Evolutionary conservation across 2,888 invertebrate genomes (phyloP), one percentile per base, ranked within the genome.

Genomic region (Parthenolecanium corni): DNA sequence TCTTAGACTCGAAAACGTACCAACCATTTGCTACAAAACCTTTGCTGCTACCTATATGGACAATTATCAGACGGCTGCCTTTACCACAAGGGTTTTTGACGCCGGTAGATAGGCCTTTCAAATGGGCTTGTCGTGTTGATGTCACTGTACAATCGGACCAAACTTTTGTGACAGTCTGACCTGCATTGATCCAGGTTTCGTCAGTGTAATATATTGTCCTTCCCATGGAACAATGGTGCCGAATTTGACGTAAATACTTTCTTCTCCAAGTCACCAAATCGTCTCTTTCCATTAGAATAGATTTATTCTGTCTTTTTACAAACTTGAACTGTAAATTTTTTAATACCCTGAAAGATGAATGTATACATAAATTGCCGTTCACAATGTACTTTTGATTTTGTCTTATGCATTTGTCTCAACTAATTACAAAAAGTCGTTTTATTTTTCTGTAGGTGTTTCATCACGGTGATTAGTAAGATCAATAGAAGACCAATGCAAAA

Each of bases 1-100:
- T 67, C 44, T 65, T 67, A 1, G 58, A 49, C 57, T 68, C 62
- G 51, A 67, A 66, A 24, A 62, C 52, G 14, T 67, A 52, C 18
- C 67, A 53, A 36, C 66, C 67, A 12, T 61, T 66, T 11, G 66
- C 62, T 18, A 69, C 66, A 65, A 69, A 68, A 53, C 67, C 67
- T 51, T 52, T 31, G 49, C 65, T 21, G 21, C 21, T 31, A n/a
- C 54, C 64, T 12, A 57, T 47, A 23, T 61, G 65, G 1, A 24
- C n/a, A 21, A 65, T 40, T 36, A 65, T 61, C 14, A 65, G 36
- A 1, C 51, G 52, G 52, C 52, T 57, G 18, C 63, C 65, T 54
- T 63, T 57, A 16, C 18, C 64, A 12, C 31, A 53, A 11, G 47
- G 49, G 20, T 31, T 47, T 42, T 56, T 38, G 25, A 23, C 42